Conservation (phyloP, 2,888 invertebrate genomes). For the Tipula vernalis region DNA sequence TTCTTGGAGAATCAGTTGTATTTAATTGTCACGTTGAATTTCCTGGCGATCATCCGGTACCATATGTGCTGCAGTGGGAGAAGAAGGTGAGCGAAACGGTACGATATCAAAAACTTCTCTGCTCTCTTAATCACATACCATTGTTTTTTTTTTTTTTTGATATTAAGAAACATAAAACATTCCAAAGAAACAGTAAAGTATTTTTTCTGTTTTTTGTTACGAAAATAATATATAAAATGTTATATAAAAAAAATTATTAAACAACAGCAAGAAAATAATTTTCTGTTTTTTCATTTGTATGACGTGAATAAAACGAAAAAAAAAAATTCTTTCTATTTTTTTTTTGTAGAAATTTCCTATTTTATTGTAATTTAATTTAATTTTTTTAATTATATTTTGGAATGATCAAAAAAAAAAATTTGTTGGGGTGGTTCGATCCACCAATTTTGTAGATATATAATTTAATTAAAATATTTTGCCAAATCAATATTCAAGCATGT, state of each 20-base stretch:
- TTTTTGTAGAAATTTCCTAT: not conserved
- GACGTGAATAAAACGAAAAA: not conserved
- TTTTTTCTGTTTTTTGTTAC: not conserved
- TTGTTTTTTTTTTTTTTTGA: constrained; percentile 22
- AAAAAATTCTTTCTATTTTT: not conserved
- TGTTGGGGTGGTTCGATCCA: not conserved
- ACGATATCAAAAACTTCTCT: constrained; percentile 56
- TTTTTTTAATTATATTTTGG: not conserved
- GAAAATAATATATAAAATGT: not conserved
- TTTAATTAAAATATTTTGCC: not conserved
- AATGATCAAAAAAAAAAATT: not conserved
- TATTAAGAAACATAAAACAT: constrained; percentile 10
- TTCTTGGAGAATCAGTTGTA: constrained; percentile 92
- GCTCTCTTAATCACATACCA: constrained; percentile 37
- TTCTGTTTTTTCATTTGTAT: not conserved
- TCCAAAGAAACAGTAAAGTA: constrained; percentile 10
- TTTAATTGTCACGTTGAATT: constrained; percentile 97
- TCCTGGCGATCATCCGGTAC: constrained; percentile 89
- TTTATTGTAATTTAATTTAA: not conserved
- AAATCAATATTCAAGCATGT: not conserved
- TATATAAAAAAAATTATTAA: not conserved
- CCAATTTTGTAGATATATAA: not conserved
- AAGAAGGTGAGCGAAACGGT: constrained; percentile 97
- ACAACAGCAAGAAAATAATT: not conserved
- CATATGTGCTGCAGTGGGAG: constrained; percentile 98